phyloP scores from a whole-genome alignment of 1,140 invertebrate genomes.

The Orchestia grillus region DNA sequence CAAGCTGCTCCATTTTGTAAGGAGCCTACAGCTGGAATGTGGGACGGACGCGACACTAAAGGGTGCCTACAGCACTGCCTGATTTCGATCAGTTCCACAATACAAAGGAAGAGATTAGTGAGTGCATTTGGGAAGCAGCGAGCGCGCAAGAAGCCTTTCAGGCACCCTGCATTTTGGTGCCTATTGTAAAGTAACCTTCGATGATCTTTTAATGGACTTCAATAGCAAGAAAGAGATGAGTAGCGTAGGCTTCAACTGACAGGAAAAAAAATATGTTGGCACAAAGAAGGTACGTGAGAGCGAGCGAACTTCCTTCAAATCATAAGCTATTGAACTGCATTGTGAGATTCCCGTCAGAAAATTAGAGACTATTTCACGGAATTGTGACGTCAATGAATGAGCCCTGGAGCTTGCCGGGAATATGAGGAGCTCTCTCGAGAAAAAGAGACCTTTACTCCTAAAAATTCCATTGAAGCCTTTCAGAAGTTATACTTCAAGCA shows the following conservation, averaged over 20 bases:
- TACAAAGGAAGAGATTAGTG: slow-evolving; percentile 54
- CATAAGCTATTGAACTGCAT: slow-evolving; percentile 40
- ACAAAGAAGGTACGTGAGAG: slow-evolving; percentile 26
- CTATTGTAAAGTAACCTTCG: slow-evolving; percentile 47
- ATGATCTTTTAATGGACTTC: slow-evolving; percentile 55
- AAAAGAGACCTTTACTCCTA: not conserved
- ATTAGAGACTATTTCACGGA: slow-evolving; percentile 40
- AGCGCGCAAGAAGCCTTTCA: slow-evolving; percentile 38
- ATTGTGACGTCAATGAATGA: not conserved
- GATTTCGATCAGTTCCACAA: slow-evolving; percentile 51
- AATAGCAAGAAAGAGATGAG: slow-evolving; percentile 42
- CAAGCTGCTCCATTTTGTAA: slow-evolving; percentile 41
- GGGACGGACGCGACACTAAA: slow-evolving; percentile 28
- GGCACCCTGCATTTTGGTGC: not conserved
- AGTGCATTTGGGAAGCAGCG: slow-evolving; percentile 39
- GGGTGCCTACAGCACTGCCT: not conserved
- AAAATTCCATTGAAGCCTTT: not conserved
- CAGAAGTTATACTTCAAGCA: not conserved
- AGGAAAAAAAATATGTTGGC: not conserved
- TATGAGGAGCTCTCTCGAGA: not conserved
- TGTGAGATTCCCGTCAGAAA: slow-evolving; percentile 21
- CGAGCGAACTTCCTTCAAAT: slow-evolving; percentile 29
- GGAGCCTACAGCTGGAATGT: slow-evolving; percentile 42
- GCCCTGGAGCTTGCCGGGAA: not conserved
- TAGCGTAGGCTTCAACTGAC: not conserved